phyloP scores from a whole-genome alignment of 2,797 vertebrate genomes.

The Zalophus californianus region DNA sequence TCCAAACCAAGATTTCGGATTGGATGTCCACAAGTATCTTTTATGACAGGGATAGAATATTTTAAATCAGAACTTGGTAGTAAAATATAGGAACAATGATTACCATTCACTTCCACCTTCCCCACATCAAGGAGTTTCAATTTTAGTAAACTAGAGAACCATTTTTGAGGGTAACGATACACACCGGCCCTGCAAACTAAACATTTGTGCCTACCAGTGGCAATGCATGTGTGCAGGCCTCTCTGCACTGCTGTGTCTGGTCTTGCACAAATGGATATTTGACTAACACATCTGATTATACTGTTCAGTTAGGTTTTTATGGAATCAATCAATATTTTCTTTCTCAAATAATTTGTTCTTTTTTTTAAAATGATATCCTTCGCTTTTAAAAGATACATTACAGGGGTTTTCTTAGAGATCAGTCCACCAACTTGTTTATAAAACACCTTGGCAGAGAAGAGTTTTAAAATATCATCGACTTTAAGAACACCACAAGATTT shows the following conservation, averaged over 20 bases:
- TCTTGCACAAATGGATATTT: constrained; percentile 36
- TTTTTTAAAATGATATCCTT: constrained; percentile 68
- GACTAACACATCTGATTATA: constrained; percentile 44
- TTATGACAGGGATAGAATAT: not conserved
- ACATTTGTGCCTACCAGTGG: not conserved
- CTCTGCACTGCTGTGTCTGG: not conserved
- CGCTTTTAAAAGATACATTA: constrained; percentile 51
- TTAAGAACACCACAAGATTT: constrained; percentile 77
- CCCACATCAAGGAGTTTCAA: not conserved
- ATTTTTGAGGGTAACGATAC: not conserved
- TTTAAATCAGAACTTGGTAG: not conserved
- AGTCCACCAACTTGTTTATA: constrained; percentile 77
- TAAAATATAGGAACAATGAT: not conserved
- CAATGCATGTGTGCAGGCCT: not conserved
- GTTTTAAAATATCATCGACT: constrained; percentile 79
- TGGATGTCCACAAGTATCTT: not conserved
- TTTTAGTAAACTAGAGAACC: not conserved
- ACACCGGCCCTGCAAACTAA: not conserved
- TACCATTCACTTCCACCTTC: constrained; percentile 1
- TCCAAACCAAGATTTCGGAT: not conserved
- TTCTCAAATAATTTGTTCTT: constrained; percentile 71
- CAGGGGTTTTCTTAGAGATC: constrained; percentile 68
- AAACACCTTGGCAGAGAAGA: constrained; percentile 81
- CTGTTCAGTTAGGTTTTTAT: constrained; percentile 69
- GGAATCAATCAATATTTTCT: constrained; percentile 76